Percentiles rank a stretch among this genome's conserved stretches.
These are phyloP conservation scores for Willisornis vidua DNA, from an alignment of 2,113 vertebrate genomes.

Conservation along the genomic window DNA sequence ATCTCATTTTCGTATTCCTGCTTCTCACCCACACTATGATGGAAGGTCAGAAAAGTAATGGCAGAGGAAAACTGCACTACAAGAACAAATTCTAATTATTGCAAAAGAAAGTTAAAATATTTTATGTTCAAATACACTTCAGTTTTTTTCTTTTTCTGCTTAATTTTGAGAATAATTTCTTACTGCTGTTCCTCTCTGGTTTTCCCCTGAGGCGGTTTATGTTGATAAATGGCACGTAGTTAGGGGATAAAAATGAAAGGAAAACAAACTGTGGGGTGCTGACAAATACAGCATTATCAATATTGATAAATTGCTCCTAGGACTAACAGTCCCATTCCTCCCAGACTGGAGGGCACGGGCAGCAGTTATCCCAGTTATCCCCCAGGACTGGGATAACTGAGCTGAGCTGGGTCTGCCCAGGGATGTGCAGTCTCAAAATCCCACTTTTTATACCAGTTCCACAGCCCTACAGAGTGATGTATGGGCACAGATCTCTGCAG, in stretches of 20 bases:
- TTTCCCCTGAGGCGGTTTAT: constrained; percentile 13
- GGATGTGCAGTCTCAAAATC: neutral
- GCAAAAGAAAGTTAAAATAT: neutral
- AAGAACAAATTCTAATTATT: constrained; percentile 24
- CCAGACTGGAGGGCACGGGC: neutral
- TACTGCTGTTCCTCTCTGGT: neutral
- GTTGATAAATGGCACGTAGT: neutral
- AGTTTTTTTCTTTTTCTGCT: neutral
- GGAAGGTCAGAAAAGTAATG: constrained; percentile 23
- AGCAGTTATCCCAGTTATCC: neutral
- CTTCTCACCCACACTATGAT: constrained; percentile 25
- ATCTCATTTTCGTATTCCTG: constrained; percentile 41
- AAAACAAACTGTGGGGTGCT: neutral
- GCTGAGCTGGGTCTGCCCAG: neutral
- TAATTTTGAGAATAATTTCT: neutral
- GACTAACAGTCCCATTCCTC: neutral
- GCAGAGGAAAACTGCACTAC: neutral
- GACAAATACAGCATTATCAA: neutral
- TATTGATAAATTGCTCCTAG: neutral
- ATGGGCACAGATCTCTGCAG: neutral
- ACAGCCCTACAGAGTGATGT: rapidly evolving
- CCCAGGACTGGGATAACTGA: neutral
- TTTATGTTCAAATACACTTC: neutral
- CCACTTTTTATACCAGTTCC: neutral
- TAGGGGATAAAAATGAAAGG: neutral